These are phyloP conservation scores for Smittia aterrima DNA, from an alignment of 2,888 invertebrate species.

Conservation along the genomic window DNA sequence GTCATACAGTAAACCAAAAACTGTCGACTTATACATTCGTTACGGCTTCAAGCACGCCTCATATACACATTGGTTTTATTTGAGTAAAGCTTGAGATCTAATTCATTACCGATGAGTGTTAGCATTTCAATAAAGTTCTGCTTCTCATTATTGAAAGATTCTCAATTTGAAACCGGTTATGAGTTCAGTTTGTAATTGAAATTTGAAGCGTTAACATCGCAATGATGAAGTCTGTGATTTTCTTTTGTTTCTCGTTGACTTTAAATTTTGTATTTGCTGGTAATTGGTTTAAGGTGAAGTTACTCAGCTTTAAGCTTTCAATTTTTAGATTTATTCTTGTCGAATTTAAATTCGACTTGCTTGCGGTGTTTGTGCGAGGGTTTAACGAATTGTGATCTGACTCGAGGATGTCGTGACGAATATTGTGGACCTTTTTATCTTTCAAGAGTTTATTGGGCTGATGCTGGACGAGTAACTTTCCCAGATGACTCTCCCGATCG, in stretches of 20 bases:
- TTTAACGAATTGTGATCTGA: constrained; percentile 59
- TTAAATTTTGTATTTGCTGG: neutral
- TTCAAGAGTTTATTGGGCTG: constrained; percentile 64
- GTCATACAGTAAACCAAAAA: constrained; percentile 33
- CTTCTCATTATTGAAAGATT: too few relatives aligned
- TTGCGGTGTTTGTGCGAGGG: constrained; percentile 61
- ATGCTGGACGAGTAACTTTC: constrained; percentile 60
- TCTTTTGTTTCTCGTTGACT: neutral
- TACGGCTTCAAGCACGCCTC: neutral
- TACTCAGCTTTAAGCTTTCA: neutral
- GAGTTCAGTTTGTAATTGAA: too few relatives aligned
- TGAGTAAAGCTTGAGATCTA: neutral
- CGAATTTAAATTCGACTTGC: constrained; percentile 58
- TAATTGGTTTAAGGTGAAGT: neutral
- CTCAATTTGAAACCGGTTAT: too few relatives aligned
- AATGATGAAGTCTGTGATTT: neutral
- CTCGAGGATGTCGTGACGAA: constrained; percentile 57
- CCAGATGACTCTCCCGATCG: constrained; percentile 60
- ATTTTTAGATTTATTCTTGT: constrained; percentile 51
- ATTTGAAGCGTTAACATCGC: neutral
- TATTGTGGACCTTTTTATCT: constrained; percentile 59
- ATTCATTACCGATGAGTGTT: too few relatives aligned
- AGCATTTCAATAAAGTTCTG: too few relatives aligned
- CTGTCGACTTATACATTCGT: neutral
- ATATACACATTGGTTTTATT: neutral